Percentiles rank a stretch among this genome's conserved stretches.
These are phyloP conservation scores for Theocolax elegans DNA, from an alignment of 1,140 invertebrate genomes.

Conservation along the genomic window DNA sequence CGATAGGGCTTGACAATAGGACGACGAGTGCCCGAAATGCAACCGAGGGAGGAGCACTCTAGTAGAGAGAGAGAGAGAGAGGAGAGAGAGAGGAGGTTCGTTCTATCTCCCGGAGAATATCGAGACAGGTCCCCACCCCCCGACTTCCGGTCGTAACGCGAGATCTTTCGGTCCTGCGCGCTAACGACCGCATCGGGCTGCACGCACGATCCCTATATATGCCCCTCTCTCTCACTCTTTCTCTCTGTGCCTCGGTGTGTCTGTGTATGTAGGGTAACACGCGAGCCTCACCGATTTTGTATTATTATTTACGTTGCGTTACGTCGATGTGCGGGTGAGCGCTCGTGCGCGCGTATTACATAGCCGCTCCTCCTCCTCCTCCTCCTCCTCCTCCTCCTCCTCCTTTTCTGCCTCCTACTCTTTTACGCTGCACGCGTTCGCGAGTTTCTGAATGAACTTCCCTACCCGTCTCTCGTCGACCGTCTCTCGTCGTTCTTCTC, in stretches of 20 bases:
- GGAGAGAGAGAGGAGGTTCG: neutral
- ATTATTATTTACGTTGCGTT: conserved; percentile 7
- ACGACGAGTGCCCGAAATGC: conserved; percentile 42
- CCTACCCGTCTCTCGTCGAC: neutral
- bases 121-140: conserved; percentile 47
- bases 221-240: no score
- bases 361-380: no score
- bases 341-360: neutral
- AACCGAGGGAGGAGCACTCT: conserved; percentile 54
- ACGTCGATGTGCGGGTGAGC: neutral
- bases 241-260: no score
- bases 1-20: conserved; percentile 54
- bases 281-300: neutral
- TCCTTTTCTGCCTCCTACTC: neutral
- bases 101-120: no score
- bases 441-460: conserved; percentile 1
- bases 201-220: no score
- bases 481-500: neutral
- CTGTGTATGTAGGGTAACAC: no score
- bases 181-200: conserved; percentile 19
- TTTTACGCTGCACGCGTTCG: neutral
- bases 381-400: no score
- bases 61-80: conserved; percentile 27
- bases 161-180: conserved; percentile 42
- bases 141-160: conserved; percentile 61